Evolutionary conservation across 2,113 vertebrate species (phyloP).

Genomic region (Siphamia tubifer): DNA sequence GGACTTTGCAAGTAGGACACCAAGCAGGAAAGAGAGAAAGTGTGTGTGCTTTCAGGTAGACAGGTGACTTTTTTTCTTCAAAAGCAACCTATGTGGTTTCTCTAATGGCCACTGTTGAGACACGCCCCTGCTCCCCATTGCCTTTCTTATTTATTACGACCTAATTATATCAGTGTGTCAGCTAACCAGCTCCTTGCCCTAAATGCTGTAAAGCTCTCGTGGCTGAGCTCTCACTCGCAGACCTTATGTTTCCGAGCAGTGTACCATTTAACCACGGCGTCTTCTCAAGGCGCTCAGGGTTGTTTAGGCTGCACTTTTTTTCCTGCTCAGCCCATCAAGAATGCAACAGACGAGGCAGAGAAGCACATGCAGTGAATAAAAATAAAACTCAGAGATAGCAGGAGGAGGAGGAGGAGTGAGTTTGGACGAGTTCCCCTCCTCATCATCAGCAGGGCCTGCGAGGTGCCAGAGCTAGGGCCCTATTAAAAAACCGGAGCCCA

Average conservation of each 20-base stretch:
- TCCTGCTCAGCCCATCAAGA: constrained; percentile 30
- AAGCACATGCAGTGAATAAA: constrained; percentile 42
- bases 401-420: constrained; percentile 37
- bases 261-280: constrained; percentile 63
- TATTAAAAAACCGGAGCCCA: constrained; percentile 67
- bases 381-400: constrained; percentile 55
- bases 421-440: constrained; percentile 48
- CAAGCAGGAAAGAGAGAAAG: constrained; percentile 13
- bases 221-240: constrained; percentile 36
- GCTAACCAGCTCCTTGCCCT: constrained; percentile 59
- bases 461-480: constrained; percentile 59
- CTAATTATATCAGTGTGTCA: constrained; percentile 73
- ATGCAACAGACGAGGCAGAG: constrained; percentile 37
- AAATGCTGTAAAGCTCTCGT: constrained; percentile 59
- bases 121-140: constrained; percentile 47
- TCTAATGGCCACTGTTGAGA: constrained; percentile 63
- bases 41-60: constrained; percentile 40
- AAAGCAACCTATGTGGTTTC: constrained; percentile 54
- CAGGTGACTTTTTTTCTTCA: constrained; percentile 48
- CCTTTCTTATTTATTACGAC: constrained; percentile 69
- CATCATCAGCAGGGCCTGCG: constrained; percentile 51
- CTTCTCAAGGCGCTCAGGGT: constrained; percentile 30
- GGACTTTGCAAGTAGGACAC: constrained; percentile 71
- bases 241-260: constrained; percentile 50
- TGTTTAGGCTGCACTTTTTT: constrained; percentile 28